Evolutionary conservation across 2,888 invertebrate species (phyloP).

Genomic region (Heliconius aoede): DNA sequence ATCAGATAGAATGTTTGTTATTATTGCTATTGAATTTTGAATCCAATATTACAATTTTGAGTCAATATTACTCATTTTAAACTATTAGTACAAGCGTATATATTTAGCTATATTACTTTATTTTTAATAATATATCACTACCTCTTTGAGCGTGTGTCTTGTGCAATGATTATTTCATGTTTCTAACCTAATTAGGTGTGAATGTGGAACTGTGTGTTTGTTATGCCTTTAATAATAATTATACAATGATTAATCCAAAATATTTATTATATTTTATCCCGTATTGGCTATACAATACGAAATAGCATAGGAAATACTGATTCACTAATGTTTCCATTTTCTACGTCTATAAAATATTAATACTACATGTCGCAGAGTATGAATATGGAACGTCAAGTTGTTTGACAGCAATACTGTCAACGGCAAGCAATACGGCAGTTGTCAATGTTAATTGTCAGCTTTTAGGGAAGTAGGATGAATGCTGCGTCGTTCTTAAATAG

Average conservation of each 20-base stretch:
- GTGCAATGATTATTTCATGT: background rate
- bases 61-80: background rate
- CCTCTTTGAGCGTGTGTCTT: background rate
- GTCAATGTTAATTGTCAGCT: no score
- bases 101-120: background rate
- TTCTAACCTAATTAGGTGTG: background rate
- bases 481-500: no score
- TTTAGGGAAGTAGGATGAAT: no score
- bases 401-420: no score
- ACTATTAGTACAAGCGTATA: slow-evolving; percentile 13
- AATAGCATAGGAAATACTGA: background rate
- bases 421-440: no score
- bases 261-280: no score
- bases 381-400: no score
- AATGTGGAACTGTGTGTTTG: background rate
- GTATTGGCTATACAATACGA: background rate
- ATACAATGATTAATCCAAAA: background rate
- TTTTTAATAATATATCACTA: background rate
- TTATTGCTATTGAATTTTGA: no score
- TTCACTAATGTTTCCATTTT: no score
- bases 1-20: background rate
- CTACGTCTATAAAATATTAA: no score
- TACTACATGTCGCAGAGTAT: no score
- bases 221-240: background rate
- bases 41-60: slow-evolving; percentile 5